Evolutionary conservation across 2,888 invertebrate species (phyloP).

Genomic region (Slavum lentiscoides): DNA sequence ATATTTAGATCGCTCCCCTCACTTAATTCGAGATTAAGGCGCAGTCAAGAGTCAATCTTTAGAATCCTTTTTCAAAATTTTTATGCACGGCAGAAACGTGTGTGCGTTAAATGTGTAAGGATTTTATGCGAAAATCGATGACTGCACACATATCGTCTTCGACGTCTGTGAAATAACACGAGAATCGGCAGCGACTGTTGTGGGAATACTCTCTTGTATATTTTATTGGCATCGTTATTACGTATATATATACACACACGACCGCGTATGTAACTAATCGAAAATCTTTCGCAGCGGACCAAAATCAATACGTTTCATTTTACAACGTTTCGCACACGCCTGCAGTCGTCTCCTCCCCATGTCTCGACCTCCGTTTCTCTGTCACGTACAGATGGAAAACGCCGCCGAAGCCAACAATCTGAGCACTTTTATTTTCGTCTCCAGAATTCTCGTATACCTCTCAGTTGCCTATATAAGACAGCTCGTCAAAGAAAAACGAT

Average conservation of each 20-base stretch:
- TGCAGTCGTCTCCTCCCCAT: no score
- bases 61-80: no score
- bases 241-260: background rate
- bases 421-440: background rate
- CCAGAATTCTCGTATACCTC: background rate
- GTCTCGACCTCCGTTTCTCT: no score
- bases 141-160: background rate
- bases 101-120: no score
- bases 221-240: background rate
- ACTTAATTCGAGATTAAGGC: no score
- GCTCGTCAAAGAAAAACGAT: background rate
- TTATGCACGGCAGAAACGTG: no score
- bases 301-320: constrained; percentile 26
- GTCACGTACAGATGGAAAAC: no score
- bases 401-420: no score
- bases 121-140: no score
- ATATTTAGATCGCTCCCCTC: no score
- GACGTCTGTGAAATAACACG: background rate
- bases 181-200: background rate
- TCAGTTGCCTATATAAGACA: background rate
- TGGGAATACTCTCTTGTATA: background rate
- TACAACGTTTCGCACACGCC: background rate
- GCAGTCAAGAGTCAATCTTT: no score
- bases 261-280: constrained; percentile 2
- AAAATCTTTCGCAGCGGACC: constrained; percentile 16